Base-by-base conservation (phyloP, 2,797 vertebrate genomes). In the Pipistrellus pipistrellus region DNA sequence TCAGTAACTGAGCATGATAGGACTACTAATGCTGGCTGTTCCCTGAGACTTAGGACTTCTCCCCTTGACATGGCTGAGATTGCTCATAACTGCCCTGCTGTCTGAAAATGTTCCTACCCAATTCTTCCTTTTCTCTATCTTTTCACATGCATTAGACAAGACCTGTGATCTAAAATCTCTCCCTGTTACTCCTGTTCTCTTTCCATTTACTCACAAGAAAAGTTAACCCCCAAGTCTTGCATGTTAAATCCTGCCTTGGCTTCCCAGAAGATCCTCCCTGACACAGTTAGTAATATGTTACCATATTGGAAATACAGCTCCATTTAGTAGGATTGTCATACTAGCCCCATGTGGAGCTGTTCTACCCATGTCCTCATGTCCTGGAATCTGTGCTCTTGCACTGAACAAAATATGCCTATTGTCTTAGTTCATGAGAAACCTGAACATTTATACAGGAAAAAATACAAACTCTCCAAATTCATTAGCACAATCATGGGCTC, bases 191-290 rank as follows among this genome's bases (percentile, higher is more conserved):
- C 23, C 25, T 68, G 6, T 84, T 89, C 21, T 23, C 21, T 72
- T 35, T 7, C 15, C 2, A 35, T 91, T 93, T 83, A 75, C 44
- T 23, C 32, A 17, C 5, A 53, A 73, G 17, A 53, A 51, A 77
- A 80, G 1, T 53, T 77, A 80, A 53, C 3, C 46, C 18, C 14
- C 3, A 68, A 59, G 72, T 71, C 21, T 86, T 85, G 17, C n/a
- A 62, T 93, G n/a, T 71, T 59, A 78, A n/a, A 80, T 73, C 32
- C 46, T 89, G 41, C 11, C 21, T 91, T 93, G 30, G 15, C 30
- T 89, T 71, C 46, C 75, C 25, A 32, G 57, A 90, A 57, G 23
- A n/a, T n/a, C 18, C 32, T 9, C 66, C 46, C 62, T 27, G 68
- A 57, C 38, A 80, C 7, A 66, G 14, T 51, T 88, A 15, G 18